Evolutionary conservation across 2,113 vertebrate species (phyloP).

Genomic region (Mesocricetus auratus): DNA sequence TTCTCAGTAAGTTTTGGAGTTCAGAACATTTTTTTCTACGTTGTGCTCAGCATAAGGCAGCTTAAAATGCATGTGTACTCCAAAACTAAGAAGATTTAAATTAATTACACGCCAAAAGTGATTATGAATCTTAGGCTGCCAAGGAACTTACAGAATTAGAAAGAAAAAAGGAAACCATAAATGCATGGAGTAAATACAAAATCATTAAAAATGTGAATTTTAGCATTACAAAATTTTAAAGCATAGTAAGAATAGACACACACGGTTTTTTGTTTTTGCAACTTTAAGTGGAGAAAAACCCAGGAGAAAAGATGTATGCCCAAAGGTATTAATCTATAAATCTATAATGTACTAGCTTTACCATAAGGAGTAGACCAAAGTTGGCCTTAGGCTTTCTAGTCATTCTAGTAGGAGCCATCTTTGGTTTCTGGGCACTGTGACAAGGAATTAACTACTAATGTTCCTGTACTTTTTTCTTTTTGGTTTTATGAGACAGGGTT

Average conservation of each 20-base stretch:
- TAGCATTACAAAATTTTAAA: not conserved
- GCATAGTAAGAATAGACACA: not conserved
- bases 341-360: not conserved
- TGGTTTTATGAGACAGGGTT: not conserved
- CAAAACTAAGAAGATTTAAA: not conserved
- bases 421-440: not conserved
- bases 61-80: not conserved
- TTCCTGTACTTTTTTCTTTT: not conserved
- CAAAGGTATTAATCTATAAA: not conserved
- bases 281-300: not conserved
- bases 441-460: not conserved
- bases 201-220: not conserved
- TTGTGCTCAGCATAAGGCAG: not conserved
- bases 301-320: not conserved
- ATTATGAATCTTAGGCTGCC: not conserved
- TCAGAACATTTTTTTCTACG: not conserved
- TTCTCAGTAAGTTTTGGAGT: not conserved
- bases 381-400: not conserved
- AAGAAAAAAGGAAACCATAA: not conserved
- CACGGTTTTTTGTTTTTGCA: not conserved
- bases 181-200: not conserved
- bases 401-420: not conserved
- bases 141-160: not conserved
- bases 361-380: not conserved
- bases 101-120: not conserved